A percentile compares a stretch with the other conserved stretches of the same genome.
These are phyloP conservation scores for Drosophila sechellia DNA, from an alignment of 1,140 invertebrate species.

Conservation along the genomic window DNA sequence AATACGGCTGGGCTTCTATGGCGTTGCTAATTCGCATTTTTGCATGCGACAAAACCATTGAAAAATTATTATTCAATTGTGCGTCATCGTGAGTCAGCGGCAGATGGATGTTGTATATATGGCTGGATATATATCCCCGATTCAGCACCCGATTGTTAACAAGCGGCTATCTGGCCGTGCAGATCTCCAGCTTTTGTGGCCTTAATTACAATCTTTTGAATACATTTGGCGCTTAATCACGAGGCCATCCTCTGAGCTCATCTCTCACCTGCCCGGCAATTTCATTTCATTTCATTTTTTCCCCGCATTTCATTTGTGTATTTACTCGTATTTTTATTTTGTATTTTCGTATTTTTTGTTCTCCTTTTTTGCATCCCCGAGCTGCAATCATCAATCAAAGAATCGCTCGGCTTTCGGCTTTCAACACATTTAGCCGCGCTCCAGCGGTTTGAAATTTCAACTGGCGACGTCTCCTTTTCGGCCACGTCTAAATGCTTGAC, in stretches of 20 bases:
- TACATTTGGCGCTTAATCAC: conserved; percentile 83
- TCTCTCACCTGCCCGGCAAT: conserved; percentile 52
- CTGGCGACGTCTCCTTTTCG: conserved; percentile 57
- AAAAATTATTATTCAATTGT: conserved; percentile 69
- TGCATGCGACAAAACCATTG: conserved; percentile 73
- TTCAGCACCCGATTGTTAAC: conserved; percentile 52
- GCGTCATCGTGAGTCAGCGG: conserved; percentile 78
- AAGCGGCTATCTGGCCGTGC: conserved; percentile 76
- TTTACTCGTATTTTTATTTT: conserved; percentile 2
- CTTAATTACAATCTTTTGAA: conserved; percentile 84
- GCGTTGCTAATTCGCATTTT: conserved; percentile 72
- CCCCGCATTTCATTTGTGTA: not conserved
- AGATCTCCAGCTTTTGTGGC: conserved; percentile 81
- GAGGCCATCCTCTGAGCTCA: conserved; percentile 58
- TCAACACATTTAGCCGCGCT: conserved; percentile 78
- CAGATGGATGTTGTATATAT: not conserved
- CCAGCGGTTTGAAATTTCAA: conserved; percentile 74
- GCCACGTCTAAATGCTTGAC: conserved; percentile 68
- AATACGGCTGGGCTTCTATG: conserved; percentile 33
- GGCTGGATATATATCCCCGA: not conserved
- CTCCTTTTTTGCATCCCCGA: conserved; percentile 61
- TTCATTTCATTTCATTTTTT: conserved; percentile 5
- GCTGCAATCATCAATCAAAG: conserved; percentile 80
- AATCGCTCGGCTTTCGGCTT: conserved; percentile 59
- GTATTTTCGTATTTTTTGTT: not conserved